phyloP scores from a whole-genome alignment of 2,113 vertebrate species.

The Protobothrops flavoviridis region DNA sequence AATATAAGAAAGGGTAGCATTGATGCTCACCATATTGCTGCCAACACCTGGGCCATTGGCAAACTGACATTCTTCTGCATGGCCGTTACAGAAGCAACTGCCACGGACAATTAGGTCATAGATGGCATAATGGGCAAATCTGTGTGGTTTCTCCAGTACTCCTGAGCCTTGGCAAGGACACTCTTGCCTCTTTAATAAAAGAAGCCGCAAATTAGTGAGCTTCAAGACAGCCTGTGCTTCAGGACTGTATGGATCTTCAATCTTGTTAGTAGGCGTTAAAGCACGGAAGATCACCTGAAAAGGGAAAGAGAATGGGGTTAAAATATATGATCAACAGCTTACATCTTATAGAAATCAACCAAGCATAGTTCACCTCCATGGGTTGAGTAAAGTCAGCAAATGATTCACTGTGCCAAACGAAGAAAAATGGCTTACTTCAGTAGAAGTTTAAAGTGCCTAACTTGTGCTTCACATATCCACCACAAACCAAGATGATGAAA shows the following conservation, averaged over 20 bases:
- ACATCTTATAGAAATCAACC: neutral
- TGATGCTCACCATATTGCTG: constrained; percentile 62
- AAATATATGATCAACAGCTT: neutral
- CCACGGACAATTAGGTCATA: constrained; percentile 82
- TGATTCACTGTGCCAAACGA: neutral
- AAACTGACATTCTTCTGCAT: constrained; percentile 80
- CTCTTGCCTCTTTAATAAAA: constrained; percentile 78
- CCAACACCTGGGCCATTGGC: constrained; percentile 41
- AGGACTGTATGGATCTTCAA: constrained; percentile 79
- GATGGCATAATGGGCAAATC: constrained; percentile 77
- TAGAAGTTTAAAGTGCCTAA: neutral
- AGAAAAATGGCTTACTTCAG: neutral
- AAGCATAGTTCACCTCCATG: neutral
- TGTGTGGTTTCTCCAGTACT: constrained; percentile 61
- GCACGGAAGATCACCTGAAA: constrained; percentile 83
- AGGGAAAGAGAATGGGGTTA: constrained; percentile 6
- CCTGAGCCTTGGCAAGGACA: constrained; percentile 63
- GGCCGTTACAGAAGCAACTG: constrained; percentile 87
- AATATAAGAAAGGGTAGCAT: neutral
- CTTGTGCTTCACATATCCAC: neutral
- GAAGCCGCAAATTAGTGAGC: constrained; percentile 83
- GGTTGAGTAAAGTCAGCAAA: neutral
- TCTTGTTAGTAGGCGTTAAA: constrained; percentile 69
- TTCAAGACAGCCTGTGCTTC: constrained; percentile 76
- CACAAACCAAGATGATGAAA: neutral